A percentile compares a stretch with the other conserved stretches of the same genome.
Conservation (phyloP, 2,888 invertebrate genomes). For the Microchrysa polita region DNA sequence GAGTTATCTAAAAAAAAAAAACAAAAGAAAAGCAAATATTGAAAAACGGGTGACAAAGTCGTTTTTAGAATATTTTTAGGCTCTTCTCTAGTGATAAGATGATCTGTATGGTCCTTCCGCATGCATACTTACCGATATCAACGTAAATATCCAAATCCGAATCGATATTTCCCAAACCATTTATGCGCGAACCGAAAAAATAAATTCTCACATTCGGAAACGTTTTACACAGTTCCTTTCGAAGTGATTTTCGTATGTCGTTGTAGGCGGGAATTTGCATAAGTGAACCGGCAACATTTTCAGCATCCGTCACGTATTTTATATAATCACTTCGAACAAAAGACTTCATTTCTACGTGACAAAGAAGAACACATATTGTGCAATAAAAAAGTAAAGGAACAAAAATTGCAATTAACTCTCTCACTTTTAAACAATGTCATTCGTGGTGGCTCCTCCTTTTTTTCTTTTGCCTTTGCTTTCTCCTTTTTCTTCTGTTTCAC, state of each 20-base stretch:
- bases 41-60: too few relatives aligned
- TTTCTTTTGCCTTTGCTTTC: background rate
- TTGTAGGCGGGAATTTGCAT: conserved; percentile 58
- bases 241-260: conserved; percentile 55
- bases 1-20: conserved; percentile 2
- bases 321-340: conserved; percentile 53
- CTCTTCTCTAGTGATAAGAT: too few relatives aligned
- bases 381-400: background rate
- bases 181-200: conserved; percentile 71
- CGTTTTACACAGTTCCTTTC: conserved; percentile 51
- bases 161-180: conserved; percentile 66
- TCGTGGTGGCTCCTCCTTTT: background rate
- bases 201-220: conserved; percentile 63
- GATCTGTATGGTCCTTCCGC: too few relatives aligned
- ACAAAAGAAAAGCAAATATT: background rate
- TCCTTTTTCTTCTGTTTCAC: background rate
- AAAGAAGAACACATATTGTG: too few relatives aligned
- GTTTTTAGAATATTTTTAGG: too few relatives aligned
- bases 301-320: conserved; percentile 53
- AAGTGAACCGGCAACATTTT: conserved; percentile 55
- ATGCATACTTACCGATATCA: conserved; percentile 61
- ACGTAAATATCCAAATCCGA: conserved; percentile 70
- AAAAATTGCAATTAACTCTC: background rate
- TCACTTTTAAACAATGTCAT: conserved; percentile 1
- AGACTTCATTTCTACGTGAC: conserved; percentile 53